A percentile compares a stretch with the other conserved stretches of the same genome.
phyloP scores from a whole-genome alignment of 2,113 vertebrate genomes.

The Gorilla gorilla region DNA sequence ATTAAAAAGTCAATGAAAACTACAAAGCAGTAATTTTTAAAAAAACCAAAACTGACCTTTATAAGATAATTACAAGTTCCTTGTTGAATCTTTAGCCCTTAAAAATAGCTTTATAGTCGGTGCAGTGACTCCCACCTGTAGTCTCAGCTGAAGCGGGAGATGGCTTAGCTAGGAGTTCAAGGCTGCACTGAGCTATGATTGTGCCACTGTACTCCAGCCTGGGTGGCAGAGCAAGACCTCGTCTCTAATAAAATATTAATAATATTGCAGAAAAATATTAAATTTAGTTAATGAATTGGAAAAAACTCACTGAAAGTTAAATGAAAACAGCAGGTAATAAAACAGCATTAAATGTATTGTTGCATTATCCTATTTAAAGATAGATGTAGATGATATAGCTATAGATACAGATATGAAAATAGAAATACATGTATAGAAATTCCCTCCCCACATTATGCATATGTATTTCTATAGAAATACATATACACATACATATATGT shows the following conservation, averaged over 20 bases:
- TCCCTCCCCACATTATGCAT: background rate
- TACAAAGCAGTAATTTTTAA: background rate
- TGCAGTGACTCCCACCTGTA: background rate
- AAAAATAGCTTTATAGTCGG: background rate
- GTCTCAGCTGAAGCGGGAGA: background rate
- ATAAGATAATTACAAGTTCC: background rate
- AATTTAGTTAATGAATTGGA: slow-evolving; percentile 31
- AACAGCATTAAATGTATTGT: background rate
- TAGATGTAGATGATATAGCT: background rate
- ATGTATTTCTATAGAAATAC: background rate
- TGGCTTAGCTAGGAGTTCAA: background rate
- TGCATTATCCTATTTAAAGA: background rate
- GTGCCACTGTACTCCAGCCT: background rate
- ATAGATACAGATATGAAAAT: background rate
- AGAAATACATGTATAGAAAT: background rate
- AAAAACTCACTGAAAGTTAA: slow-evolving; percentile 17
- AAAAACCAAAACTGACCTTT: slow-evolving; percentile 13
- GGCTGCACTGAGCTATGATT: no score
- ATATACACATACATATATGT: background rate
- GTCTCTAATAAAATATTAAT: background rate
- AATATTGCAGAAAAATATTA: background rate
- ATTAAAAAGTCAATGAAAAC: slow-evolving; percentile 33
- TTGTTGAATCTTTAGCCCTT: background rate
- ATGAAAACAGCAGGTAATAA: background rate
- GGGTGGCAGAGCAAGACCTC: background rate